Evolutionary conservation across 2,888 invertebrate genomes (phyloP).

Genomic region (Thecocarcelia acutangulata): DNA sequence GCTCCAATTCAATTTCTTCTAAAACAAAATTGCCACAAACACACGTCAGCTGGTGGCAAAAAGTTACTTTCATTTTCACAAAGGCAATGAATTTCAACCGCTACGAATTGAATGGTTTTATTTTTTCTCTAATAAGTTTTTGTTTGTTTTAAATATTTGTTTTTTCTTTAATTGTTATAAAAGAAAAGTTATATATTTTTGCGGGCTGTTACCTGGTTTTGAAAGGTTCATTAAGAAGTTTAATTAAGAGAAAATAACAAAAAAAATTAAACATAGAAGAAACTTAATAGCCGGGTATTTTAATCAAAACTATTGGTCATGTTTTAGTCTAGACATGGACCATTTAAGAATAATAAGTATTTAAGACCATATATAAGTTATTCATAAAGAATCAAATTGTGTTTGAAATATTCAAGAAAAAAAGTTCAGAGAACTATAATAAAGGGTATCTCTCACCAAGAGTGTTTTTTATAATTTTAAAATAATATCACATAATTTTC

Average conservation of each 20-base stretch:
- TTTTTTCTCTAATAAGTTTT: not conserved
- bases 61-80: slow-evolving; percentile 47
- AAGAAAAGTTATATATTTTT: slow-evolving; percentile 15
- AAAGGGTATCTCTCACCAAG: too few species aligned
- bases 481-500: too few species aligned
- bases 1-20: slow-evolving; percentile 57
- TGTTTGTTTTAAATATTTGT: slow-evolving; percentile 9
- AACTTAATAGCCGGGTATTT: not conserved
- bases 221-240: slow-evolving; percentile 52
- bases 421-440: too few species aligned
- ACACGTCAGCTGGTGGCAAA: slow-evolving; percentile 23
- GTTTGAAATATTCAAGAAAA: too few species aligned
- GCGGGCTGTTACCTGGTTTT: slow-evolving; percentile 34
- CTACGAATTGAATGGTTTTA: slow-evolving; percentile 35
- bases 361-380: too few species aligned
- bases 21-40: slow-evolving; percentile 63
- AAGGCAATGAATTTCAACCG: slow-evolving; percentile 53
- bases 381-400: too few species aligned
- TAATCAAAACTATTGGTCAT: not conserved
- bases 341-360: too few species aligned
- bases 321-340: slow-evolving; percentile 40
- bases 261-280: not conserved
- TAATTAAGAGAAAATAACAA: not conserved
- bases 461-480: too few species aligned
- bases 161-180: slow-evolving; percentile 15